Evolutionary conservation across 2,888 invertebrate genomes (phyloP).

Genomic region (Podotricha telesiphe): DNA sequence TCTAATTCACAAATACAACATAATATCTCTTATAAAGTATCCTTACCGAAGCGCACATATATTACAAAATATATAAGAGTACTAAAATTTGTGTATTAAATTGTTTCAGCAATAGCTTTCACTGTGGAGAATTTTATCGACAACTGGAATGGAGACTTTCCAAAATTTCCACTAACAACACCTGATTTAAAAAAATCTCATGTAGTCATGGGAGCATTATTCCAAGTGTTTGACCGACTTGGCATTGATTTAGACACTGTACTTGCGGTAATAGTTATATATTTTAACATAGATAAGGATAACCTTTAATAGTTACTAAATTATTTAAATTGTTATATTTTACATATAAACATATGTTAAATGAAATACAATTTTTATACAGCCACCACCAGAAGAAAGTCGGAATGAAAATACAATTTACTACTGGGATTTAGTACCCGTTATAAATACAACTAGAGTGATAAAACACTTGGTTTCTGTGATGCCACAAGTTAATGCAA

Average conservation of each 20-base stretch:
- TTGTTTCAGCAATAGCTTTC: constrained; percentile 39
- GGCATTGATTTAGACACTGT: constrained; percentile 67
- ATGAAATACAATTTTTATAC: constrained; percentile 4
- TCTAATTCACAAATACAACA: no score
- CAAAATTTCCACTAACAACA: constrained; percentile 56
- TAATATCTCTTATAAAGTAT: no score
- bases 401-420: constrained; percentile 64
- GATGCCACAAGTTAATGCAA: constrained; percentile 53
- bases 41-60: neutral
- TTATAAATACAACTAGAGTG: constrained; percentile 69
- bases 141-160: constrained; percentile 67
- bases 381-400: constrained; percentile 63
- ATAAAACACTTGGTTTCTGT: constrained; percentile 61
- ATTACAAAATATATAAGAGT: neutral
- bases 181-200: constrained; percentile 67
- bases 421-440: constrained; percentile 70
- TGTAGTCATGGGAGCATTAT: constrained; percentile 64
- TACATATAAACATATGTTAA: no score
- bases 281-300: no score
- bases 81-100: neutral
- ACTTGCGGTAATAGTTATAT: constrained; percentile 49
- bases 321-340: no score
- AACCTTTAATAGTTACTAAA: no score
- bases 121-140: constrained; percentile 58
- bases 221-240: constrained; percentile 63